Base-by-base conservation (phyloP, 92 coral and sea anemone genomes). In the Umimayanthus chanpuru region DNA sequence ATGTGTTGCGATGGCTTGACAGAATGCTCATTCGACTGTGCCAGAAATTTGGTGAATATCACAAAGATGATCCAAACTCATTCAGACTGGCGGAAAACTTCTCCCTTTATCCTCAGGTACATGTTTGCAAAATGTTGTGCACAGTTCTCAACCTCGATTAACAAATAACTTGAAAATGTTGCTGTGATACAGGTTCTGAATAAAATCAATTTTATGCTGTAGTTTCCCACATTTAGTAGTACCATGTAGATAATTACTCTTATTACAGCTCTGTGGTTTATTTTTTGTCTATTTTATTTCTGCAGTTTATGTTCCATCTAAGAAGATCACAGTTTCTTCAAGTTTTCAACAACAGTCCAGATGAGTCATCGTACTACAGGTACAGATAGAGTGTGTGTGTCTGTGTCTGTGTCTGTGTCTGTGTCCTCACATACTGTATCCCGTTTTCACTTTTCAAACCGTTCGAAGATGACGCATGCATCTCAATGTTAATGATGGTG, bases 281-380 rank as follows among this genome's bases (percentile, higher is more conserved):
- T 15, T 6, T 15, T 30, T n/a, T 10, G 73, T 30, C 58, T 29
- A 16, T 28, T 26, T 85, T 25, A 26, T 18, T 6, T 77, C 89
- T 93, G 58, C 85, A 96, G 99, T 96, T 96, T 81, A 96, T 96
- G 99, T 96, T 96, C 92, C 99, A 96, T 84, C 88, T 96, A 83
- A 86, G 99, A 83, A 93, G 99, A 44, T 96, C 99, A 36, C 99
- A 96, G 86, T 96, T 96, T 81, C 92, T 96, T 80, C 99, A 96
- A 92, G 98, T 95, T 84, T 96, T 96, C 40, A 96, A 96, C 79
- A 96, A 96, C 97, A 96, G 99, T 85, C 99, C 99, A n/a, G 99
- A 96, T 77, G 99, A 96, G 85, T 95, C 99, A 15, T 97, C 99
- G 15, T 96, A 95, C 73, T 96, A 96, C 94, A 96, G 99, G 98